Conservation (phyloP, 2,888 invertebrate species). For the Apantesis nais region DNA sequence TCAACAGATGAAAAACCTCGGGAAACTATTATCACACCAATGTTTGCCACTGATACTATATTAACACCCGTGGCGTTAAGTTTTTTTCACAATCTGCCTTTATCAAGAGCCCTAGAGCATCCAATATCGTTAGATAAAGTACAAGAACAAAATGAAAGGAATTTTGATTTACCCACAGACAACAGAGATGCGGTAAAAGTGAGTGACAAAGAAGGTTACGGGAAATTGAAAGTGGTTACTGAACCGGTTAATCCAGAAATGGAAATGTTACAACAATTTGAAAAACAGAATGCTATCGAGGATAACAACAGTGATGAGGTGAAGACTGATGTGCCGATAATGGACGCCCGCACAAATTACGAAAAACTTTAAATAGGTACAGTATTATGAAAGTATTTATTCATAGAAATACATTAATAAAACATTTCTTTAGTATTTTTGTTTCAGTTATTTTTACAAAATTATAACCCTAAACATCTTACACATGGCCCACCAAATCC, state of each 20-base stretch:
- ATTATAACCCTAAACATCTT: too few species aligned
- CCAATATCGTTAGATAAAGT: slow-evolving; percentile 65
- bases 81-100: slow-evolving; percentile 70
- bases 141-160: slow-evolving; percentile 45
- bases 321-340: slow-evolving; percentile 25
- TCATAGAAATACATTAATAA: not conserved
- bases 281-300: slow-evolving; percentile 25
- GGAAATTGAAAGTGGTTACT: slow-evolving; percentile 11
- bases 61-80: slow-evolving; percentile 68
- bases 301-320: slow-evolving; percentile 24
- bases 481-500: too few species aligned
- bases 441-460: not conserved
- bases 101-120: slow-evolving; percentile 70
- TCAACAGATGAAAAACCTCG: slow-evolving; percentile 45
- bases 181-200: slow-evolving; percentile 18
- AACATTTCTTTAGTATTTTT: not conserved
- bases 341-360: not conserved
- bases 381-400: not conserved
- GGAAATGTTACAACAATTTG: slow-evolving; percentile 8
- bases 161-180: slow-evolving; percentile 23
- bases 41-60: slow-evolving; percentile 57
- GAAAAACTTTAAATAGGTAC: not conserved
- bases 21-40: slow-evolving; percentile 51
- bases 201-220: slow-evolving; percentile 6
- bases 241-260: slow-evolving; percentile 15